Percentiles rank a stretch among this genome's conserved stretches.
These are phyloP conservation scores for Chelonus formosanus DNA, from an alignment of 2,888 invertebrate species.

Conservation along the genomic window DNA sequence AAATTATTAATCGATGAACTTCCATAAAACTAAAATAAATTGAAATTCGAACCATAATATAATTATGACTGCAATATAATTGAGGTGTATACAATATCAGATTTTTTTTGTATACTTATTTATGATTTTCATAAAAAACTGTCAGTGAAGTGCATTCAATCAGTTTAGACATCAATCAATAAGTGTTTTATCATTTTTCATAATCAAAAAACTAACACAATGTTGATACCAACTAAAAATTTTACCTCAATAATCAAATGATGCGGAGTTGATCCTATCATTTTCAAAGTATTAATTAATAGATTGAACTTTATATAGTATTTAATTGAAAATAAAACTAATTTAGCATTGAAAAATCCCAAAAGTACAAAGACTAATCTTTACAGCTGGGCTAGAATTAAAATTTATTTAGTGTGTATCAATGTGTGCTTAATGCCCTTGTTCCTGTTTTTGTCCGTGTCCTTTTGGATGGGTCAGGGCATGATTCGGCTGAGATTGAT, in stretches of 20 bases:
- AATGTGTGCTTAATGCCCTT: conserved; percentile 65
- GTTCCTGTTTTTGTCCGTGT: conserved; percentile 65
- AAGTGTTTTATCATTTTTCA: conserved; percentile 50
- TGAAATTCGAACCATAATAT: too few relatives aligned
- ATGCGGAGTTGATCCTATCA: conserved; percentile 11
- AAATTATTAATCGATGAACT: too few relatives aligned
- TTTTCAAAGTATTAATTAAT: conserved; percentile 35
- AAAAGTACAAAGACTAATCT: conserved; percentile 23
- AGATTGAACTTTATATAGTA: conserved; percentile 28
- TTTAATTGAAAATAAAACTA: neutral
- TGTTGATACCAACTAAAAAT: conserved; percentile 59
- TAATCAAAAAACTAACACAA: conserved; percentile 54
- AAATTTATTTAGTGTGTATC: conserved; percentile 63
- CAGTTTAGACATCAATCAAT: conserved; percentile 52
- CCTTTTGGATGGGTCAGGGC: conserved; percentile 65
- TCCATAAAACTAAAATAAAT: too few relatives aligned
- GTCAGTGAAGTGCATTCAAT: conserved; percentile 60
- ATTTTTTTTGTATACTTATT: too few relatives aligned
- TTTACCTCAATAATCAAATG: conserved; percentile 35
- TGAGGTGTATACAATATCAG: too few relatives aligned
- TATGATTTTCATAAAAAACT: too few relatives aligned
- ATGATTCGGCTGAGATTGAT: conserved; percentile 65
- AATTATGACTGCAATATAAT: too few relatives aligned
- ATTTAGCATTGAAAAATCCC: neutral
- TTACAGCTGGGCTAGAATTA: conserved; percentile 56